phyloP scores from a whole-genome alignment of 2,888 invertebrate genomes.

The Andrena bucephala region DNA sequence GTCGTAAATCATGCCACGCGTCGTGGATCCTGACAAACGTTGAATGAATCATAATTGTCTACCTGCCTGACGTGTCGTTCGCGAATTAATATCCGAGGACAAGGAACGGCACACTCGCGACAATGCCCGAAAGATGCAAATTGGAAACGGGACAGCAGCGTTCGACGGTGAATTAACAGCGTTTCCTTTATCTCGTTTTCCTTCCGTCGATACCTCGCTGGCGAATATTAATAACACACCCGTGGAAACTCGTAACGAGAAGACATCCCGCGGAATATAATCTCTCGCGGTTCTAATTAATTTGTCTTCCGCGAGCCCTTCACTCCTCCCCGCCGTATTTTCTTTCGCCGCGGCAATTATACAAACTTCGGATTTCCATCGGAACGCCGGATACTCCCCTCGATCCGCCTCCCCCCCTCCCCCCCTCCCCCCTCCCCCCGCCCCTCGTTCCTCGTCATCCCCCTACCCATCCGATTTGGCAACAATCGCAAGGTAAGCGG shows the following conservation, averaged over 20 bases:
- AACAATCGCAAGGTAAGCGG: slow-evolving; percentile 66
- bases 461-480: slow-evolving; percentile 49
- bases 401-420: neutral
- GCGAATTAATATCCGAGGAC: slow-evolving; percentile 8
- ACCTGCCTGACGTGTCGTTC: neutral
- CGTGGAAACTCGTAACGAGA: slow-evolving; percentile 12
- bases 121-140: slow-evolving; percentile 5
- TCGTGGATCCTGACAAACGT: slow-evolving; percentile 25
- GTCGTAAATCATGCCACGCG: slow-evolving; percentile 43
- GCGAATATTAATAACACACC: slow-evolving; percentile 24
- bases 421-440: neutral
- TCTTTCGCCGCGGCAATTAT: slow-evolving; percentile 61
- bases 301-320: slow-evolving; percentile 26
- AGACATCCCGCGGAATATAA: slow-evolving; percentile 38
- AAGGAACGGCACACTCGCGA: neutral
- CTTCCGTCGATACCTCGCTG: neutral
- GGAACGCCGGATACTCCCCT: slow-evolving; percentile 10
- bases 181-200: slow-evolving; percentile 5
- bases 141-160: neutral
- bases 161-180: neutral
- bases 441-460: slow-evolving; percentile 31
- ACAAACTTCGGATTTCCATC: slow-evolving; percentile 62
- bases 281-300: slow-evolving; percentile 50
- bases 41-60: slow-evolving; percentile 49
- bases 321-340: slow-evolving; percentile 35